These are phyloP conservation scores for Petrosia ficiformis DNA, from an alignment of 37 sponge, comb jelly and placozoan genomes.

Conservation along the genomic window DNA sequence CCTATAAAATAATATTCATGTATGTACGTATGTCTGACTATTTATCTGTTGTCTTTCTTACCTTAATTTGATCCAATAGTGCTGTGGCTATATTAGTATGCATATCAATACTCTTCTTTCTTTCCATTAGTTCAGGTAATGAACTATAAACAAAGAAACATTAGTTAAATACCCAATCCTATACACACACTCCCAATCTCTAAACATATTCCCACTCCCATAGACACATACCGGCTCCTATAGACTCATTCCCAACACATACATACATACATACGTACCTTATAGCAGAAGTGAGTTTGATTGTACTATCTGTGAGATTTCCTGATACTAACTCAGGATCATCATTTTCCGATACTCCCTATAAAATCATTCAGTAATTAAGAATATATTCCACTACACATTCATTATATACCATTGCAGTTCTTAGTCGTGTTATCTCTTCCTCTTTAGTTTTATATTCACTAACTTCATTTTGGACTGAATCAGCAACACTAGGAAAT, in stretches of 20 bases:
- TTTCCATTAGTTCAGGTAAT: conserved; percentile 92
- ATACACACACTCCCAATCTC: no score
- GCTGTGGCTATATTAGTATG: conserved; percentile 98
- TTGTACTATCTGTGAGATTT: conserved; percentile 74
- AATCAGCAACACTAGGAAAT: conserved; percentile 96
- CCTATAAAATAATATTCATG: conserved; percentile 24
- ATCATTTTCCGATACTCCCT: conserved; percentile 70
- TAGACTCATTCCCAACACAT: no score
- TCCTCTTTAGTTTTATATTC: conserved; percentile 86
- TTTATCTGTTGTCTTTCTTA: conserved; percentile 9
- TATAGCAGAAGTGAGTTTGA: conserved; percentile 80
- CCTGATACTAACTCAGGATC: conserved; percentile 58
- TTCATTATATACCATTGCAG: conserved; percentile 66
- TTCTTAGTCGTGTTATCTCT: conserved; percentile 88
- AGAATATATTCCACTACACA: not conserved
- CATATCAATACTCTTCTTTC: conserved; percentile 94
- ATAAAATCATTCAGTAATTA: not conserved
- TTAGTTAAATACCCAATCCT: not conserved
- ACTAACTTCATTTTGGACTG: conserved; percentile 85
- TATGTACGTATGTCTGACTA: not conserved
- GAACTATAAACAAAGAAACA: conserved; percentile 49
- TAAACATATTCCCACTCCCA: no score
- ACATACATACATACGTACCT: no score
- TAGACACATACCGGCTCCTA: no score
- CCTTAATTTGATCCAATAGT: conserved; percentile 90